phyloP scores from a whole-genome alignment of 2,888 invertebrate species.

The Epirrhoe alternata region DNA sequence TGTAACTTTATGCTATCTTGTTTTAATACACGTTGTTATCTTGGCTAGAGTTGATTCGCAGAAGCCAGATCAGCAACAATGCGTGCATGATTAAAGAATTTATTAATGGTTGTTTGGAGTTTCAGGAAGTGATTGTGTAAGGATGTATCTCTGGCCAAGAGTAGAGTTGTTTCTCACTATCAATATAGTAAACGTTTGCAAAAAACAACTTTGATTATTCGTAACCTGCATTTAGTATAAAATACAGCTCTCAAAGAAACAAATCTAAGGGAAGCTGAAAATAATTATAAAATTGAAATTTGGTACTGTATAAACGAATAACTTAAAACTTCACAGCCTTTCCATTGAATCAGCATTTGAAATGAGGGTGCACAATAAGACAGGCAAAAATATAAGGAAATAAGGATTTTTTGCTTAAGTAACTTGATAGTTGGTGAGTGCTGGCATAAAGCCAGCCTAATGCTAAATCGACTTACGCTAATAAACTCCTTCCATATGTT shows the following conservation, averaged over 20 bases:
- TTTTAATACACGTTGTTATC: no score
- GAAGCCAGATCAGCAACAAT: constrained; percentile 38
- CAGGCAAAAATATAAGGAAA: constrained; percentile 20
- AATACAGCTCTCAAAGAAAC: neutral
- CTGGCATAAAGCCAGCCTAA: constrained; percentile 35
- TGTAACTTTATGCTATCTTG: no score
- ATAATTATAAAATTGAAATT: constrained; percentile 14
- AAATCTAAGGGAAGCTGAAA: neutral
- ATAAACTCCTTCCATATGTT: constrained; percentile 13
- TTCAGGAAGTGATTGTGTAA: neutral
- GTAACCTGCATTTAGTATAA: neutral
- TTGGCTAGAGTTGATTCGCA: constrained; percentile 41
- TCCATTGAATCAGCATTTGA: constrained; percentile 28
- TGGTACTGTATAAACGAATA: constrained; percentile 17
- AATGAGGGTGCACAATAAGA: constrained; percentile 19
- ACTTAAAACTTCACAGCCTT: constrained; percentile 27
- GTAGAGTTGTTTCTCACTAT: neutral
- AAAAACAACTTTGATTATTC: neutral
- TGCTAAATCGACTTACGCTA: constrained; percentile 20
- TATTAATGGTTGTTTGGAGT: constrained; percentile 1
- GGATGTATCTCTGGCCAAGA: neutral
- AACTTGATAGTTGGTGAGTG: constrained; percentile 23
- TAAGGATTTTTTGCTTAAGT: constrained; percentile 18
- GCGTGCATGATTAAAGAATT: constrained; percentile 35
- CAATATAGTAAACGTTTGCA: no score